phyloP scores from a whole-genome alignment of 2,113 vertebrate species.

The Piaya cayana region DNA sequence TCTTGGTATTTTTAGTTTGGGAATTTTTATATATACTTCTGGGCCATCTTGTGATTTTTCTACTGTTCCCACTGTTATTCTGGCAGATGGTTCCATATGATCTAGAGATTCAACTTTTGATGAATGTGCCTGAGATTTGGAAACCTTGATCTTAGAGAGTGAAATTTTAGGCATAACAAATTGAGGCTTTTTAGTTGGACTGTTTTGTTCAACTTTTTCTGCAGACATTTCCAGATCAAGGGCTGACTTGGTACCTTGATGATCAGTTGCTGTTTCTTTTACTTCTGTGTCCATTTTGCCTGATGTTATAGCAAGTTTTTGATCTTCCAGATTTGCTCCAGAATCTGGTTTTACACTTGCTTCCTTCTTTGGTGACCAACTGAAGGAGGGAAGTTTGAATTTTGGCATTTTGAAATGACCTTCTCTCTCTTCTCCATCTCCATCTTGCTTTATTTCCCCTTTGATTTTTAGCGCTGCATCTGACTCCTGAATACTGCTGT shows the following conservation, averaged over 20 bases:
- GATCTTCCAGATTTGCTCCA: not conserved
- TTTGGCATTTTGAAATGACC: conserved; percentile 64
- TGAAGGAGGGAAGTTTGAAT: conserved; percentile 70
- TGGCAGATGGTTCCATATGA: not conserved
- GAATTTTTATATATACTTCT: conserved; percentile 65
- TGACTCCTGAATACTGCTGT: not conserved
- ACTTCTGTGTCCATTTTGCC: not conserved
- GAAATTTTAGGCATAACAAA: conserved; percentile 53
- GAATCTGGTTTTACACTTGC: not conserved
- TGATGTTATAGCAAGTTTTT: not conserved
- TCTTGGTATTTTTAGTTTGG: conserved; percentile 66
- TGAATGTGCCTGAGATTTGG: not conserved
- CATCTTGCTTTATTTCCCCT: not conserved
- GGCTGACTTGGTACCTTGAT: not conserved
- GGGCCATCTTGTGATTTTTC: conserved; percentile 5
- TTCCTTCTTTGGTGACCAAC: conserved; percentile 66
- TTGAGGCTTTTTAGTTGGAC: not conserved
- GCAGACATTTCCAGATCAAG: not conserved
- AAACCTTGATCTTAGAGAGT: conserved; percentile 36
- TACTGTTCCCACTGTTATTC: not conserved
- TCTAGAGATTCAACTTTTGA: not conserved
- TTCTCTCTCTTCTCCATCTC: conserved; percentile 30
- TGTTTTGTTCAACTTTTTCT: conserved; percentile 7
- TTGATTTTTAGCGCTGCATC: not conserved
- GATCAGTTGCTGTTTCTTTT: not conserved